Evolutionary conservation across 2,888 invertebrate genomes (phyloP).

Genomic region (Cosmopolites sordidus): DNA sequence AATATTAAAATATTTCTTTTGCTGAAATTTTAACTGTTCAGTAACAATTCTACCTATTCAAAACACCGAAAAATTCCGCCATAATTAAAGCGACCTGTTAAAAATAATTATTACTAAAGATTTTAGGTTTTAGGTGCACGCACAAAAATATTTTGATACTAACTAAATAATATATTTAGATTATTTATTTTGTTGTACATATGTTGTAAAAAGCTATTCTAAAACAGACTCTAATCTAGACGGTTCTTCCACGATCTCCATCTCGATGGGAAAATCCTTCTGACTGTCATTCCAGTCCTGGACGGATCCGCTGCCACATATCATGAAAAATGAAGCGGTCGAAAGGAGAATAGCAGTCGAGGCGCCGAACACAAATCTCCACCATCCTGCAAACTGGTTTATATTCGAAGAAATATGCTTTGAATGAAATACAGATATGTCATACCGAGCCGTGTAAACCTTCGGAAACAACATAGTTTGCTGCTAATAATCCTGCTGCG

Average conservation of each 20-base stretch:
- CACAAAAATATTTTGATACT: too few relatives aligned
- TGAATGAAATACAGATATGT: not conserved
- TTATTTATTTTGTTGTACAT: too few relatives aligned
- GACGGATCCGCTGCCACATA: slow-evolving; percentile 56
- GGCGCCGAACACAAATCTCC: slow-evolving; percentile 57
- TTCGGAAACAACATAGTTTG: slow-evolving; percentile 57
- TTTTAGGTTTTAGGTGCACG: too few relatives aligned
- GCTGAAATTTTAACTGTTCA: too few relatives aligned
- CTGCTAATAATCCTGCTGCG: slow-evolving; percentile 54
- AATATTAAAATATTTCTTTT: too few relatives aligned
- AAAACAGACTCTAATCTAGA: slow-evolving; percentile 45
- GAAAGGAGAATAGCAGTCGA: slow-evolving; percentile 54
- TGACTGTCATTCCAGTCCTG: slow-evolving; percentile 56
- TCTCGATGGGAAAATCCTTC: slow-evolving; percentile 38
- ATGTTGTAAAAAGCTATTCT: slow-evolving; percentile 33
- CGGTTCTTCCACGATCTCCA: slow-evolving; percentile 43
- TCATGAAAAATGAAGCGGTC: slow-evolving; percentile 55
- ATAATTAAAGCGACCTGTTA: too few relatives aligned
- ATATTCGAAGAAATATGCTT: not conserved
- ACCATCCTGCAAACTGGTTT: slow-evolving; percentile 53
- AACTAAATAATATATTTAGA: too few relatives aligned
- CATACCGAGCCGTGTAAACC: slow-evolving; percentile 57
- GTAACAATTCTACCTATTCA: too few relatives aligned
- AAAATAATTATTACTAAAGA: too few relatives aligned
- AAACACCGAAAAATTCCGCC: too few relatives aligned